Base-by-base conservation (phyloP, 2,113 vertebrate species). In the Cercopithecus mona region DNA sequence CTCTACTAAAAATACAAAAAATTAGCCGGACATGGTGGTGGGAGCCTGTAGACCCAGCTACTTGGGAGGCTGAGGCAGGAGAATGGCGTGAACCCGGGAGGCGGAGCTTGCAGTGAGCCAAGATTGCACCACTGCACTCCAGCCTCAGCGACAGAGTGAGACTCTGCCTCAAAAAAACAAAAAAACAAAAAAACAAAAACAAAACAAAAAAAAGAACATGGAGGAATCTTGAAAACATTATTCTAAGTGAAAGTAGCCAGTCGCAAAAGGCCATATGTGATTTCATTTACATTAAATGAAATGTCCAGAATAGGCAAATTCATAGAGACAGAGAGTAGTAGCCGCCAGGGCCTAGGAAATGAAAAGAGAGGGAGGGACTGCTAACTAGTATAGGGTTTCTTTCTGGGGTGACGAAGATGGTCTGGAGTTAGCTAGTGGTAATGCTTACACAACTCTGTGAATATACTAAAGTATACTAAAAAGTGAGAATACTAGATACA, bases 281-380 rank as follows among this genome's bases (percentile, higher is more conserved):
- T 79, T 95, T 52, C 25, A 97, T 85, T 91, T 76, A 61, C 17
- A 70, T 45, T 59, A 93, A 90, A 76, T 68, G 16, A 82, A 82
- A 90, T 64, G 27, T 22, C 48, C 40, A 76, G 22, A 48, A 61
- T n/a, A 86, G 57, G n/a, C 32, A 55, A 81, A 55, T 48, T 14
- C 64, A 38, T 16, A 35, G 45, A 59, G 35, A 52, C 12, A 68
- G 45, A 66, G 52, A 88, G 57, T 81, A 61, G 8, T 35, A 38
- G 38, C 43, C 35, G 27, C 30, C 78, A 83, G 11, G 43, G 78
- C 55, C 57, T 8, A 10, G 17, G 6, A 64, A 30, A 2, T 30
- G 0, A 1, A 18, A 12, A 40, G 13, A 3, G 27, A 59, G 30
- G 20, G 64, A 68, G 32, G 55, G 59, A 50, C 38, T 84, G 40